These are phyloP conservation scores for Euproctis similis DNA, from an alignment of 2,888 invertebrate genomes.

Conservation along the genomic window DNA sequence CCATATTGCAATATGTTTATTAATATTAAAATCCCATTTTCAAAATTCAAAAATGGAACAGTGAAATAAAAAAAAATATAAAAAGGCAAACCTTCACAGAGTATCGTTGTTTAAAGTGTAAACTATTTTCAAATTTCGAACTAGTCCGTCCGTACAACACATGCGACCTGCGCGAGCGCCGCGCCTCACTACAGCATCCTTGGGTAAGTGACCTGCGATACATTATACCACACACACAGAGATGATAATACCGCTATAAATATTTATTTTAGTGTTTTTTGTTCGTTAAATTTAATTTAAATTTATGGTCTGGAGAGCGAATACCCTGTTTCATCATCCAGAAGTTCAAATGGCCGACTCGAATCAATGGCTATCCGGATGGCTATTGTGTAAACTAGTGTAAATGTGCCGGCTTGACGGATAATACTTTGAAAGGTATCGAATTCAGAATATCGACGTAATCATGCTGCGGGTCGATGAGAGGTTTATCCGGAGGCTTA, in stretches of 20 bases:
- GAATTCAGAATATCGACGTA: no score
- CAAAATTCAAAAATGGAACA: background rate
- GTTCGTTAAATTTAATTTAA: background rate
- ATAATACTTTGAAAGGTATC: no score
- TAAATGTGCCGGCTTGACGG: no score
- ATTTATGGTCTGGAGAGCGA: no score
- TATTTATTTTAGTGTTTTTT: constrained; percentile 3
- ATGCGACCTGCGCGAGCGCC: constrained; percentile 25
- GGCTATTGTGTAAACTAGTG: no score
- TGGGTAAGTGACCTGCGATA: constrained; percentile 19
- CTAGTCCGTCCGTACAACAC: constrained; percentile 9
- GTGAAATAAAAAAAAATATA: background rate
- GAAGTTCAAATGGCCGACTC: no score
- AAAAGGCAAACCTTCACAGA: constrained; percentile 16
- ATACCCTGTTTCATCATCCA: no score
- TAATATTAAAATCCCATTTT: no score
- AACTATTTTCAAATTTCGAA: constrained; percentile 6
- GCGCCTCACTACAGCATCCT: constrained; percentile 25
- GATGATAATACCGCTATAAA: constrained; percentile 12
- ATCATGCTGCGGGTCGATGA: no score
- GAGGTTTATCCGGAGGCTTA: no score
- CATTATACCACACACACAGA: constrained; percentile 4
- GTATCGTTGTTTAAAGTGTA: constrained; percentile 4
- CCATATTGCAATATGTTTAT: no score
- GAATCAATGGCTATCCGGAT: no score